Evolutionary conservation across 2,888 invertebrate species (phyloP).

Genomic region (Gibbula magus): DNA sequence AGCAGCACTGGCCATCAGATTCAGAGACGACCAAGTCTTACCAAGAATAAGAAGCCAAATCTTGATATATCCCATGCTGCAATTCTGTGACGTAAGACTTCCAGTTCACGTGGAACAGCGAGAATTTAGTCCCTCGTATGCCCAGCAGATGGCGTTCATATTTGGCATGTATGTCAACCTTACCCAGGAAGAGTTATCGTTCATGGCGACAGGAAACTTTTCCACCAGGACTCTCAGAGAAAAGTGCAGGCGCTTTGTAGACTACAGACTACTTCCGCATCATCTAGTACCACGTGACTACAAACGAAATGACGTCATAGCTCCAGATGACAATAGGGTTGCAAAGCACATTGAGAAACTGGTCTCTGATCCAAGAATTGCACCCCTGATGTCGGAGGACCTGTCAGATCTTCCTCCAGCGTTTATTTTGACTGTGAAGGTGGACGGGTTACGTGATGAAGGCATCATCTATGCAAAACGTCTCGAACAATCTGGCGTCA

Average conservation of each 20-base stretch:
- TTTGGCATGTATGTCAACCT: neutral
- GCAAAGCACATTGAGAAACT: conserved; percentile 33
- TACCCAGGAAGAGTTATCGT: neutral
- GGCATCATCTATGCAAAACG: conserved; percentile 55
- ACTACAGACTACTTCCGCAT: conserved; percentile 6
- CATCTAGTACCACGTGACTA: conserved; percentile 19
- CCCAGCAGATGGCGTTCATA: neutral
- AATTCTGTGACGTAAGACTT: neutral
- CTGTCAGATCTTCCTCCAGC: conserved; percentile 55
- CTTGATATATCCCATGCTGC: conserved; percentile 26
- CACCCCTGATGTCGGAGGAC: conserved; percentile 58
- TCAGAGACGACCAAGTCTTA: conserved; percentile 1
- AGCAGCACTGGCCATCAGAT: conserved; percentile 20
- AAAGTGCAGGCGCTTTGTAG: neutral
- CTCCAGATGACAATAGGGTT: neutral
- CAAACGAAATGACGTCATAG: neutral
- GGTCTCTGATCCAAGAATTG: conserved; percentile 59
- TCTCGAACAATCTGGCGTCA: conserved; percentile 44
- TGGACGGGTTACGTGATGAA: conserved; percentile 64
- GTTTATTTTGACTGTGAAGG: conserved; percentile 58
- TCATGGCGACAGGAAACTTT: neutral
- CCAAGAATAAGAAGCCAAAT: conserved; percentile 3
- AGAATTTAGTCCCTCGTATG: conserved; percentile 1
- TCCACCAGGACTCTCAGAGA: neutral
- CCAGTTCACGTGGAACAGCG: conserved; percentile 2